Evolutionary conservation across 2,113 vertebrate species (phyloP).

Genomic region (Notarius lentiginosus): DNA sequence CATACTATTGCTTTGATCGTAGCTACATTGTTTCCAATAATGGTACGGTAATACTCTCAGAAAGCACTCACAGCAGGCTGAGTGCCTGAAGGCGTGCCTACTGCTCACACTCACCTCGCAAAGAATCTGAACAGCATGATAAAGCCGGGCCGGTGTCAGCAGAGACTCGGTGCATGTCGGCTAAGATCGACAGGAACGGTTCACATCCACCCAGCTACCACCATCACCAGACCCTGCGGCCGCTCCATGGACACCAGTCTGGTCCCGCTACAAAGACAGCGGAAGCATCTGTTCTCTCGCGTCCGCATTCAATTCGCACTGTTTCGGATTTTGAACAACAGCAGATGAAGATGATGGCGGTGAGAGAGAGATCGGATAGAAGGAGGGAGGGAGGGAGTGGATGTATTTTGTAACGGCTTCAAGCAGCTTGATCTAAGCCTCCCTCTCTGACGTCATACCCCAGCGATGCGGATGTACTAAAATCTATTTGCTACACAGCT

Average conservation of each 20-base stretch:
- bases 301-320: neutral
- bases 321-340: neutral
- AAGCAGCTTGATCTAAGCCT: neutral
- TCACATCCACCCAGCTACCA: slow-evolving; percentile 39
- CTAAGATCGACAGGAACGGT: slow-evolving; percentile 49
- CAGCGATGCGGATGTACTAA: neutral
- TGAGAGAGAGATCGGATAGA: neutral
- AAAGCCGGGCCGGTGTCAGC: slow-evolving; percentile 63
- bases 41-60: neutral
- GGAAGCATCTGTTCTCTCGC: neutral
- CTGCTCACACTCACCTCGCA: slow-evolving; percentile 67
- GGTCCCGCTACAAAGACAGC: neutral
- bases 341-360: neutral
- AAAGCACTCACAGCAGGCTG: neutral
- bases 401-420: slow-evolving; percentile 1
- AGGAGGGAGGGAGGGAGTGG: slow-evolving; percentile 16
- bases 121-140: slow-evolving; percentile 73
- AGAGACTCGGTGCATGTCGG: slow-evolving; percentile 70
- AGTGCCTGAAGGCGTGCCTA: neutral
- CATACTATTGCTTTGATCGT: neutral
- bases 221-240: slow-evolving; percentile 21
- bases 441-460: slow-evolving; percentile 15
- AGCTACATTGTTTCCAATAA: neutral
- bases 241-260: slow-evolving; percentile 41
- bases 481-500: neutral